Conservation (phyloP, 2,888 invertebrate species). For the Notodonta ziczac region DNA sequence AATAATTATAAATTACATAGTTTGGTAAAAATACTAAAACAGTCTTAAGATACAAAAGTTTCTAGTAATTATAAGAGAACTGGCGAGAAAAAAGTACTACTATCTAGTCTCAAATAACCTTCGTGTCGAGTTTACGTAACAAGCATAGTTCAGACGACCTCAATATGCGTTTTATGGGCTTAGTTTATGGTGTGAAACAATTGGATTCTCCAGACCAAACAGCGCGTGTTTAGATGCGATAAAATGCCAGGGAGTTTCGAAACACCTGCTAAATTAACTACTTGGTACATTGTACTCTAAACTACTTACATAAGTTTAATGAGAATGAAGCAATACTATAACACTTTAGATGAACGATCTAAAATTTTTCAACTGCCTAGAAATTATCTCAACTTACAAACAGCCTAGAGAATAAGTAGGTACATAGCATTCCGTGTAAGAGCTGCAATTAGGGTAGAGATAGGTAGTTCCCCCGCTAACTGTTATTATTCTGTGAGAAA, state of each 20-base stretch:
- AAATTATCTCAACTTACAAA: too few relatives aligned
- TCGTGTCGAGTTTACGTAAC: constrained; percentile 1
- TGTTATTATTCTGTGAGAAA: too few relatives aligned
- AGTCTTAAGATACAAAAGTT: too few relatives aligned
- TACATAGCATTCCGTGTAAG: too few relatives aligned
- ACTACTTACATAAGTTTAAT: constrained; percentile 16
- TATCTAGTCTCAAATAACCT: background rate
- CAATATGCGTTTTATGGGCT: constrained; percentile 4
- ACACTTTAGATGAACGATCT: background rate
- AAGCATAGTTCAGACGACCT: constrained; percentile 2
- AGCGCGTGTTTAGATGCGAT: constrained; percentile 32
- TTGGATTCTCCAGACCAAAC: constrained; percentile 19
- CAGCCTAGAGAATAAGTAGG: too few relatives aligned
- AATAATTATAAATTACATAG: too few relatives aligned
- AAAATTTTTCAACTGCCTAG: background rate
- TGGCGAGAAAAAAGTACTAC: too few relatives aligned
- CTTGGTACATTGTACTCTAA: constrained; percentile 9
- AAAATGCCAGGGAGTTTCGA: constrained; percentile 17
- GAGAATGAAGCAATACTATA: background rate
- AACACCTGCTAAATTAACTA: constrained; percentile 25
- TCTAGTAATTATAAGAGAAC: too few relatives aligned
- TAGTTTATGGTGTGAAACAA: constrained; percentile 11
- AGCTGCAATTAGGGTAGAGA: too few relatives aligned
- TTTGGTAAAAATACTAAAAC: too few relatives aligned
- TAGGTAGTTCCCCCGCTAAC: too few relatives aligned